phyloP scores from a whole-genome alignment of 1,140 invertebrate species.

The Pseudomyrmex pallidus region DNA sequence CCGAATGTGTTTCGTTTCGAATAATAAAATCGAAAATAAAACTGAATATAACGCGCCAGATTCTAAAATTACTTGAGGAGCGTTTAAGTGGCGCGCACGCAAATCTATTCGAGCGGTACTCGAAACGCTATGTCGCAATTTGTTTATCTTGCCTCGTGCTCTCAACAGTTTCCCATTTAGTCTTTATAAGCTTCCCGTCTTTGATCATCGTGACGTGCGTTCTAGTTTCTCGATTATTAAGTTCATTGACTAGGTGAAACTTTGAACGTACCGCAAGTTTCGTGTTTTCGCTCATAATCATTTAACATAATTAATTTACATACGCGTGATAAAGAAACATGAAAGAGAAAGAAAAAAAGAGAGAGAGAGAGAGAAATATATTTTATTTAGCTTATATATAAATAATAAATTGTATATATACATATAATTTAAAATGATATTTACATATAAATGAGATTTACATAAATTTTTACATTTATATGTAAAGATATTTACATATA shows the following conservation, averaged over 20 bases:
- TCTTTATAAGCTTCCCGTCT: constrained; percentile 25
- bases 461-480: no score
- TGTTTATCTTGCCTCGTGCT: constrained; percentile 30
- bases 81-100: background rate
- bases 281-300: background rate
- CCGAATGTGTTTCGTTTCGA: constrained; percentile 4
- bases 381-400: background rate
- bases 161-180: constrained; percentile 15
- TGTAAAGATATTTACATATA: no score
- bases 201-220: constrained; percentile 29
- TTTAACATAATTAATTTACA: constrained; percentile 6
- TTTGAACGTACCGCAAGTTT: background rate
- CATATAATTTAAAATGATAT: no score
- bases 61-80: constrained; percentile 73
- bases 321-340: background rate
- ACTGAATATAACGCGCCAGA: constrained; percentile 62
- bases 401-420: background rate
- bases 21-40: constrained; percentile 67
- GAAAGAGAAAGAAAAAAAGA: background rate
- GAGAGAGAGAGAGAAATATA: background rate
- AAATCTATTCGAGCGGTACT: background rate
- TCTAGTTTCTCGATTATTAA: background rate
- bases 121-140: background rate
- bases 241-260: constrained; percentile 9
- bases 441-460: no score